Evolutionary conservation across 2,888 invertebrate genomes (phyloP), one percentile per base, ranked within the genome.

Genomic region (Drosophila trichaetosa): DNA sequence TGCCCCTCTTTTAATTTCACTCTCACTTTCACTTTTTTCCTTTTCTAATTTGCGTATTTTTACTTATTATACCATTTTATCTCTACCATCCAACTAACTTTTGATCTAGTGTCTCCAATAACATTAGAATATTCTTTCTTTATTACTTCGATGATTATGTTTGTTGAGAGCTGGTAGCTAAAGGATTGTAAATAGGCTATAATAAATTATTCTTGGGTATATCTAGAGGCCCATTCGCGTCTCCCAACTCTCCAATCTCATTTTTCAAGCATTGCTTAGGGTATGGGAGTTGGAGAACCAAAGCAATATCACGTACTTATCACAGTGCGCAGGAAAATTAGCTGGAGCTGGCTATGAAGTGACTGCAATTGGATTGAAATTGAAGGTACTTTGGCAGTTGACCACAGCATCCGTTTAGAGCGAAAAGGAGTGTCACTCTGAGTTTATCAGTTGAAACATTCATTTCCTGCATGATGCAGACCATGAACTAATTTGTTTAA

Each of bases 401-500:
- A 51, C 68, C 60, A 51, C 16, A 40, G 60, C 53, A 70, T 52
- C 61, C 51, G 68, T 63, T 68, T 72, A 68, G 62, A 63, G 38
- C 10, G 31, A 46, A 49, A 59, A 51, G 53, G 51, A 70, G 74
- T 58, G 66, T 21, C 63, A 51, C 34, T 31, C 67, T 56, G 52
- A 57, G 60, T 31, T 59, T 57, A 54, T 40, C 53, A 64, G 61
- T 24, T 76, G 62, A 77, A 80, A 86, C 83, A 84, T 89, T 84
- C 86, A 89, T 87, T 89, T 87, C 81, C 81, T 84, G 65, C 73
- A 33, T 33, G 33, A 10, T 73, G 76, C 64, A 80, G 82, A 82
- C 71, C 76, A 81, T 83, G 75, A 82, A 89, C 76, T 83, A 87
- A 87, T 87, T 87, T 89, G 78, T 80, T 89, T 89, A 89, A 87